phyloP scores from a whole-genome alignment of 2,113 vertebrate species.

The Scortum barcoo region DNA sequence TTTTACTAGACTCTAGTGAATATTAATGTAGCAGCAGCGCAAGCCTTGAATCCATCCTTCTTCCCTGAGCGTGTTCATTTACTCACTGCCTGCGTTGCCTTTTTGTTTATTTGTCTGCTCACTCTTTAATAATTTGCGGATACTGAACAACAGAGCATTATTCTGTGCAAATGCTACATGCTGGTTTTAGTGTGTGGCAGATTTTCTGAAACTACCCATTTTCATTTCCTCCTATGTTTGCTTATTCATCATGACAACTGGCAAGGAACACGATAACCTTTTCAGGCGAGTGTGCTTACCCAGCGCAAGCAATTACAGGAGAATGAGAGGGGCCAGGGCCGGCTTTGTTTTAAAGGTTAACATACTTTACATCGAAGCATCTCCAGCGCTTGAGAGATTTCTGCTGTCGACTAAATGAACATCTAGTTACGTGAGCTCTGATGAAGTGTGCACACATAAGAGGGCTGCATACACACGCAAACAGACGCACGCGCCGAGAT shows the following conservation, averaged over 20 bases:
- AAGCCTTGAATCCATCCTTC: slow-evolving; percentile 24
- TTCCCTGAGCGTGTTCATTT: slow-evolving; percentile 28
- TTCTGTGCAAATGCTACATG: slow-evolving; percentile 18
- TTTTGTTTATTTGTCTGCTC: slow-evolving; percentile 22
- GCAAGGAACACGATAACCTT: slow-evolving; percentile 80
- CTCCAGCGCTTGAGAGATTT: slow-evolving; percentile 76
- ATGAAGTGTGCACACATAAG: slow-evolving; percentile 53
- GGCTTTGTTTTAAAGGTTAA: slow-evolving; percentile 86
- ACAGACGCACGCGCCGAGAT: neutral
- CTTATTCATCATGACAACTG: slow-evolving; percentile 78
- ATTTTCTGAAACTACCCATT: slow-evolving; percentile 59
- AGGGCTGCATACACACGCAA: neutral
- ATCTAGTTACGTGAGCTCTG: slow-evolving; percentile 70
- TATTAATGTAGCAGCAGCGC: slow-evolving; percentile 55
- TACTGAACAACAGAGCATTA: neutral
- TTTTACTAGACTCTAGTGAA: slow-evolving; percentile 43
- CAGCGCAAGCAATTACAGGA: slow-evolving; percentile 78
- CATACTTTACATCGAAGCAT: slow-evolving; percentile 78
- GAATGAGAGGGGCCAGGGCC: slow-evolving; percentile 77
- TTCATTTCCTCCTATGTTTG: slow-evolving; percentile 72
- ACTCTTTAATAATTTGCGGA: slow-evolving; percentile 30
- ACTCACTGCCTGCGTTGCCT: slow-evolving; percentile 15
- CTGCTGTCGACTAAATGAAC: slow-evolving; percentile 76
- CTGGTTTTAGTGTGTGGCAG: neutral
- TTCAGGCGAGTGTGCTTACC: slow-evolving; percentile 79